Evolutionary conservation across 2,888 invertebrate species (phyloP), one percentile per base, ranked within the genome.

Genomic region (Agonopterix subpropinquella): DNA sequence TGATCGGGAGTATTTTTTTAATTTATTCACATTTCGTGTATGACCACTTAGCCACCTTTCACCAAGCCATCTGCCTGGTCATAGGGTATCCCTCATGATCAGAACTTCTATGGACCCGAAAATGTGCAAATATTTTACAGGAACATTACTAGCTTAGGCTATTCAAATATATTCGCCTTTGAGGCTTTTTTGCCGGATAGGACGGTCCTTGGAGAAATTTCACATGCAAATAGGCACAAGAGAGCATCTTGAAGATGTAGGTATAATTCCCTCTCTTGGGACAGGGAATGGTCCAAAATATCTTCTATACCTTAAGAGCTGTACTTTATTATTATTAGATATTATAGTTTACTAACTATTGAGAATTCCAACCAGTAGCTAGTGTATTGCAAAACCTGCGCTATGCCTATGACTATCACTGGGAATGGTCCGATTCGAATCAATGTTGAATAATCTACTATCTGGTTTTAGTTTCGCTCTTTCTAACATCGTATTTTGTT

Each of bases 391-490:
- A 55, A 60, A 53, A 64, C 53, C 49, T 48, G 43, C 44, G 48
- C 54, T 58, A 54, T 65, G 60, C 61, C 64, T 60, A 61, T 65
- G 60, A 61, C 64, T 60, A 61, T 63, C 50, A 44, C 44, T 41
- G 35, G 51, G 49, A 59, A 55, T 55, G 45, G 44, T 13, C 52
- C 57, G 54, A 47, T 48, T 48, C 56, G 46, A 61, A 63, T 58
- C 49, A 48, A 49, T 47, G 51, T 61, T 57, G 52, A 50, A 61
- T 57, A 56, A 58, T 56, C 52, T 37, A 46, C 36, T 45, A 49
- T 44, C 49, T 49, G 7, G 8, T 47, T 53, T 56, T 28, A 28
- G 54, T 37, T 28, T 47, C 53, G 55, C 58, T 55, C 54, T 55
- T 55, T 49, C 50, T 49, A 37, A 47, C 45, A 47, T 48, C 44